phyloP scores from a whole-genome alignment of 2,113 vertebrate species.

The Rhynchomys soricoides region DNA sequence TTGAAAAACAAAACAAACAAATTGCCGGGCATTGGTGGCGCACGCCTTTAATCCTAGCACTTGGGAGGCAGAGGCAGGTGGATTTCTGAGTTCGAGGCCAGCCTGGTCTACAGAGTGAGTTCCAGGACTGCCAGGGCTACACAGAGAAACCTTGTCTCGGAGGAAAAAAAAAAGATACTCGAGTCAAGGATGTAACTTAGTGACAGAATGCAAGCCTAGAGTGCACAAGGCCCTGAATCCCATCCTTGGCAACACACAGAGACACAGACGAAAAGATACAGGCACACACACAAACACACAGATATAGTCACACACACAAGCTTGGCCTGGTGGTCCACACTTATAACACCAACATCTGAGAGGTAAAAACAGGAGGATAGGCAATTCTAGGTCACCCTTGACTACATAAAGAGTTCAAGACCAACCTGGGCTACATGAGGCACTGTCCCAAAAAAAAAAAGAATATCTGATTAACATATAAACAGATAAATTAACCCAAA shows the following conservation, averaged over 20 bases:
- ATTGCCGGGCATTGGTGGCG: too few species aligned
- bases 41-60: too few species aligned
- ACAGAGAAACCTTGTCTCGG: too few species aligned
- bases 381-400: neutral
- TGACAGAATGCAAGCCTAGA: neutral
- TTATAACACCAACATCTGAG: neutral
- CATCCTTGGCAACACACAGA: neutral
- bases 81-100: too few species aligned
- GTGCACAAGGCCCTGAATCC: neutral
- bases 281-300: neutral
- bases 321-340: neutral
- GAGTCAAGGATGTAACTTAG: neutral
- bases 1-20: too few species aligned
- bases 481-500: neutral
- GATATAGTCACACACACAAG: neutral
- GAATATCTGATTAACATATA: constrained; percentile 33
- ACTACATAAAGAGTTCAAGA: neutral
- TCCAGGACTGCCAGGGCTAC: too few species aligned
- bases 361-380: too few species aligned
- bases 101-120: too few species aligned
- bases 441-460: neutral
- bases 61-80: too few species aligned
- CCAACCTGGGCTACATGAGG: neutral
- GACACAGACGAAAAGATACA: too few species aligned
- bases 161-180: too few species aligned